Percentiles rank a stretch among this genome's conserved stretches.
Conservation (phyloP, 2,113 vertebrate species). For the Phaethon lepturus region DNA sequence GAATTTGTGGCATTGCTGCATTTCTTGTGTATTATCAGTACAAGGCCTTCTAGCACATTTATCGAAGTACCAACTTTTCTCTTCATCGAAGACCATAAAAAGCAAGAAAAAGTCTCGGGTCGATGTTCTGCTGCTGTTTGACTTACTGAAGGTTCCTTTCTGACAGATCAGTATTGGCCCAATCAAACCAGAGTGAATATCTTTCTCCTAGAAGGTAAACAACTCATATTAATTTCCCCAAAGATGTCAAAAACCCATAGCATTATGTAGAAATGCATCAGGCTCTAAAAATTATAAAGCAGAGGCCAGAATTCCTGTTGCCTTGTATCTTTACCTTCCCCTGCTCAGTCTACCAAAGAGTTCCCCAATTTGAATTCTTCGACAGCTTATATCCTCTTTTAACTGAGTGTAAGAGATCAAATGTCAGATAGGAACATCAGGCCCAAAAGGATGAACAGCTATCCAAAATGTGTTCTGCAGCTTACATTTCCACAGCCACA, state of each 20-base stretch:
- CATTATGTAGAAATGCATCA: background rate
- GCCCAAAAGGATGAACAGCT: background rate
- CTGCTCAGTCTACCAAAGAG: background rate
- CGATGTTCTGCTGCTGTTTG: background rate
- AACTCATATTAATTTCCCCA: background rate
- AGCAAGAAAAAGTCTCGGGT: constrained; percentile 87
- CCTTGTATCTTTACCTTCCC: background rate
- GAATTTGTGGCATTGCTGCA: constrained; percentile 80
- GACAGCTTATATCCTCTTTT: background rate
- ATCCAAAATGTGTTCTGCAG: background rate
- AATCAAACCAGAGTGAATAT: constrained; percentile 91
- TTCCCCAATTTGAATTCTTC: background rate
- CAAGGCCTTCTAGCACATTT: constrained; percentile 69
- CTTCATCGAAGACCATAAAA: constrained; percentile 96
- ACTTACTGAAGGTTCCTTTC: constrained; percentile 79
- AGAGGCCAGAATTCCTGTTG: background rate
- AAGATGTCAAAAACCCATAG: background rate
- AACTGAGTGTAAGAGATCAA: background rate
- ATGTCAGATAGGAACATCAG: background rate
- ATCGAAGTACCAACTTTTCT: constrained; percentile 93
- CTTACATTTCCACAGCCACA: background rate
- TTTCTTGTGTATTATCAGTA: constrained; percentile 52
- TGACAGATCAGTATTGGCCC: constrained; percentile 91
- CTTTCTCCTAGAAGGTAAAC: constrained; percentile 83
- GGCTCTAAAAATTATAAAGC: background rate